Conservation (phyloP, 2,113 vertebrate genomes). For the Corythaixoides concolor region DNA sequence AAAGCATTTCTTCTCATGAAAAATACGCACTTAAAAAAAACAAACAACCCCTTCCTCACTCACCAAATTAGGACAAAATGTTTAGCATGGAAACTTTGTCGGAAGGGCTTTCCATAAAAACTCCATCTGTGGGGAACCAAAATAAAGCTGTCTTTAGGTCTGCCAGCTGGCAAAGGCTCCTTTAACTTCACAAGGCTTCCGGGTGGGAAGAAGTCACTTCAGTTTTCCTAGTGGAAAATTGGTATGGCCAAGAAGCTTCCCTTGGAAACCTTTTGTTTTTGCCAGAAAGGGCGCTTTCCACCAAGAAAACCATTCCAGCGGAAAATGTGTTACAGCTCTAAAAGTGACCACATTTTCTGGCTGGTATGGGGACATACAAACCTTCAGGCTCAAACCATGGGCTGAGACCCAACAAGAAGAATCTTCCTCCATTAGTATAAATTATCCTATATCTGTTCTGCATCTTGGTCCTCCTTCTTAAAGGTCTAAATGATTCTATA, state of each 20-base stretch:
- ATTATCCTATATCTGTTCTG: neutral
- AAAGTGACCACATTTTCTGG: neutral
- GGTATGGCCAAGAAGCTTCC: neutral
- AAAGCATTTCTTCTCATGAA: neutral
- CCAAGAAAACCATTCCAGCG: neutral
- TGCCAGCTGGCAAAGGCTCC: neutral
- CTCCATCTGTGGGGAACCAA: neutral
- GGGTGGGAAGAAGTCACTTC: neutral
- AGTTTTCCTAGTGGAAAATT: slow-evolving; percentile 25
- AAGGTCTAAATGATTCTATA: too few relatives aligned
- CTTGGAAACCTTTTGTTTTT: slow-evolving; percentile 10
- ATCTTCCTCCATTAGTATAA: neutral
- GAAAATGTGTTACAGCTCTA: neutral
- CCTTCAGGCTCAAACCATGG: neutral
- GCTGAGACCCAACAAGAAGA: neutral
- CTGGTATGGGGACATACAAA: neutral
- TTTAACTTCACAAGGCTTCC: neutral
- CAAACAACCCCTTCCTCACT: slow-evolving; percentile 8
- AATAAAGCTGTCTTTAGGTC: neutral
- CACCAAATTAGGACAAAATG: neutral
- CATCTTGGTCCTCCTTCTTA: neutral
- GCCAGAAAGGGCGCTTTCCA: neutral
- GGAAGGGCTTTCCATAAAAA: neutral
- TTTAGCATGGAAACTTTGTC: neutral
- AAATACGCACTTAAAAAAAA: neutral